phyloP scores from a whole-genome alignment of 2,113 vertebrate species.

The Python bivittatus region DNA sequence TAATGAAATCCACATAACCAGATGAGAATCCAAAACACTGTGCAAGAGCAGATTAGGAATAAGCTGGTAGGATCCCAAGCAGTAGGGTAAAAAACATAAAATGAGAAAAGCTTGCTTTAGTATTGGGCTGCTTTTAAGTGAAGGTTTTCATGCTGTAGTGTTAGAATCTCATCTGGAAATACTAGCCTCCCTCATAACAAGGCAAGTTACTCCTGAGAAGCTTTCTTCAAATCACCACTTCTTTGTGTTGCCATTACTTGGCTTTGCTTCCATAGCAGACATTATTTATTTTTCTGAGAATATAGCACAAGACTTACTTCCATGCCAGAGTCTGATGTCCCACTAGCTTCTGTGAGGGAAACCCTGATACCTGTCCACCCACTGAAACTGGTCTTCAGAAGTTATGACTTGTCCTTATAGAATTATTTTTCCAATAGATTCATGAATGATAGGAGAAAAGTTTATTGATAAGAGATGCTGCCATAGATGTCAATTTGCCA shows the following conservation, averaged over 20 bases:
- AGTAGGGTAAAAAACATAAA: too few species aligned
- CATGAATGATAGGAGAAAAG: background rate
- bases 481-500: background rate
- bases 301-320: background rate
- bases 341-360: background rate
- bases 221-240: background rate
- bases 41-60: too few species aligned
- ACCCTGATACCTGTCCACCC: background rate
- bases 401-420: background rate
- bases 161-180: background rate
- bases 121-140: background rate
- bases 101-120: too few species aligned
- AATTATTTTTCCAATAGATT: background rate
- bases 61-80: too few species aligned
- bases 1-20: too few species aligned
- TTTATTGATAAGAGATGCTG: background rate
- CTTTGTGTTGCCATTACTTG: background rate
- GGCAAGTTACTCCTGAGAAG: background rate
- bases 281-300: background rate
- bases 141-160: background rate
- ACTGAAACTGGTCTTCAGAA: background rate
- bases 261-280: background rate
- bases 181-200: background rate
- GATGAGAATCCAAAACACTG: too few species aligned
- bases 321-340: background rate